Base-by-base conservation (phyloP, 1,140 invertebrate species). In the Olivierus martensii region DNA sequence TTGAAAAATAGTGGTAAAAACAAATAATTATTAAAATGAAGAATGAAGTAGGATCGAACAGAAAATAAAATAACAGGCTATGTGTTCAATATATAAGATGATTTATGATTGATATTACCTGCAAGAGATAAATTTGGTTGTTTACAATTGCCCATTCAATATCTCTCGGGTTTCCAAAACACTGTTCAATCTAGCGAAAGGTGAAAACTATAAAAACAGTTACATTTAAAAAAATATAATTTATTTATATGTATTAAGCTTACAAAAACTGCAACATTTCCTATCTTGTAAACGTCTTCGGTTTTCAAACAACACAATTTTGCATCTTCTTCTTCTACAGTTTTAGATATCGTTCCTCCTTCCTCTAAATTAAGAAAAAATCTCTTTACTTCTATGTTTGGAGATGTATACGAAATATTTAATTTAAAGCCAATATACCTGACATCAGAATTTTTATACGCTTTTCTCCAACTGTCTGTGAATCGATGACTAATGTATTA, bases 81-180 rank as follows among this genome's bases (percentile, higher is more conserved):
- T 2, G 9, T 28, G 9, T 28, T 28, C 28, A 28, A 28, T 28
- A 0, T 9, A 28, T 6, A 28, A 28, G 1, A 28, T n/a, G n/a
- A 28, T 28, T 28, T 28, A 1, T 28, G 1, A 28, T 39, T 1
- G 12, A 21, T 19, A 11, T 14, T 52, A 56, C 55, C 46, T 56
- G 55, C 17, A 56, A 44, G 36, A 56, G 41, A 49, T 38, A 56
- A 28, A 56, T 18, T 5, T 49, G 35, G 9, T 45, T 37, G n/a
- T 46, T 45, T 18, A 52, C 15, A 5, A 52, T 10, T 22, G 55
- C 61, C 59, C 59, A 62, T 52, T 62, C 61, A 28, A 62, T 62
- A 44, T 62, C 61, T 45, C 56, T 18, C 10, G 55, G 50, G 38
- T 22, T n/a, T 37, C 51, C 48, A 19, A 52, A 56, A 15, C 46